Conservation (phyloP, 2,888 invertebrate genomes). For the Catocala sponsa region DNA sequence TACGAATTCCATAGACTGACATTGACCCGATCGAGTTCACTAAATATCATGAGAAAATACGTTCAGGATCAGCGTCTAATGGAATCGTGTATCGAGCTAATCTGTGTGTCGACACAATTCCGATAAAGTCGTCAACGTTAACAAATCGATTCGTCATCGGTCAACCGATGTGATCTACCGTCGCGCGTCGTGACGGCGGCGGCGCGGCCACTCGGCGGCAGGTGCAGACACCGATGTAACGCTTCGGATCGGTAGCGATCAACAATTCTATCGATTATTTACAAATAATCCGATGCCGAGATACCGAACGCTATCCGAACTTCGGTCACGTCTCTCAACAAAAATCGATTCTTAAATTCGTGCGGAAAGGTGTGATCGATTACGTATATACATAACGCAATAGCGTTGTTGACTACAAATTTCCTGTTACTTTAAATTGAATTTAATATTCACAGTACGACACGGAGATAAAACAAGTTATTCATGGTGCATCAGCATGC, state of each 20-base stretch:
- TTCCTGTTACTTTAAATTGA: conserved; percentile 27
- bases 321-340: conserved; percentile 75
- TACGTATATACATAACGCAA: conserved; percentile 36
- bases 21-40: conserved; percentile 29
- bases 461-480: conserved; percentile 56
- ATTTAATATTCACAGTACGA: conserved; percentile 35
- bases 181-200: conserved; percentile 27
- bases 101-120: conserved; percentile 74
- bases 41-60: conserved; percentile 45
- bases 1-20: conserved; percentile 15
- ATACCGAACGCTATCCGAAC: conserved; percentile 61
- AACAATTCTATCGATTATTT: conserved; percentile 77
- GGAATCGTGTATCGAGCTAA: conserved; percentile 61
- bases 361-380: conserved; percentile 76
- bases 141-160: conserved; percentile 79
- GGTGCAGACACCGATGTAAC: conserved; percentile 66
- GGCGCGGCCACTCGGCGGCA: conserved; percentile 64
- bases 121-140: conserved; percentile 78
- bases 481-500: conserved; percentile 64
- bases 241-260: conserved; percentile 72
- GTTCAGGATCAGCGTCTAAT: conserved; percentile 42
- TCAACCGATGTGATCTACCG: conserved; percentile 79
- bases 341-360: conserved; percentile 77
- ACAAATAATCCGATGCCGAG: conserved; percentile 72
- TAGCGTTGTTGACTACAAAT: conserved; percentile 22